Conservation (phyloP, 2,888 invertebrate genomes). For the Heliconius aoede region DNA sequence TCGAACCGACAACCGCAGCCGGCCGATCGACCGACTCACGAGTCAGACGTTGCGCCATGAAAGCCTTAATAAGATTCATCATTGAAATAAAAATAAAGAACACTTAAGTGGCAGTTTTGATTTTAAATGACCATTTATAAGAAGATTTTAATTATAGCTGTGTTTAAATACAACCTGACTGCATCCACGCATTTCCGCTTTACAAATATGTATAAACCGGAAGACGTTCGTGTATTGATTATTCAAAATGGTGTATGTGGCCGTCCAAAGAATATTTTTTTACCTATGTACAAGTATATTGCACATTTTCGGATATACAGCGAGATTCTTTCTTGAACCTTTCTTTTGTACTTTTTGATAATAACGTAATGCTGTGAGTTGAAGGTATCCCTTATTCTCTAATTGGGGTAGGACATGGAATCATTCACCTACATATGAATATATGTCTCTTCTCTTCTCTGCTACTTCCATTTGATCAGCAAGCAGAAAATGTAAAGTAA, state of each 20-base stretch:
- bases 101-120: not conserved
- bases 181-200: conserved; percentile 23
- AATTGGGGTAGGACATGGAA: too few species aligned
- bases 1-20: not conserved
- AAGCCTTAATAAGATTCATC: not conserved
- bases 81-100: not conserved
- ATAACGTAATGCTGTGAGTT: too few species aligned
- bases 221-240: conserved; percentile 14
- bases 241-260: not conserved
- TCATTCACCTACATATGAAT: too few species aligned
- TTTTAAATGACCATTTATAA: not conserved
- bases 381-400: too few species aligned
- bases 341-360: too few species aligned
- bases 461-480: too few species aligned
- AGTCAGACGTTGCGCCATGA: too few species aligned
- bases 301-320: too few species aligned
- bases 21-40: too few species aligned
- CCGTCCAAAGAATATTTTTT: not conserved
- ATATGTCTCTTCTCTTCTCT: too few species aligned
- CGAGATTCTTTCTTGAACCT: too few species aligned
- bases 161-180: conserved; percentile 10
- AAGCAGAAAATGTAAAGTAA: too few species aligned
- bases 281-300: not conserved
- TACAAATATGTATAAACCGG: conserved; percentile 27
- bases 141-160: not conserved